Percentiles rank a stretch among this genome's conserved stretches.
Evolutionary conservation across 2,797 vertebrate species (phyloP).

Genomic region (Coregonus suidteri): DNA sequence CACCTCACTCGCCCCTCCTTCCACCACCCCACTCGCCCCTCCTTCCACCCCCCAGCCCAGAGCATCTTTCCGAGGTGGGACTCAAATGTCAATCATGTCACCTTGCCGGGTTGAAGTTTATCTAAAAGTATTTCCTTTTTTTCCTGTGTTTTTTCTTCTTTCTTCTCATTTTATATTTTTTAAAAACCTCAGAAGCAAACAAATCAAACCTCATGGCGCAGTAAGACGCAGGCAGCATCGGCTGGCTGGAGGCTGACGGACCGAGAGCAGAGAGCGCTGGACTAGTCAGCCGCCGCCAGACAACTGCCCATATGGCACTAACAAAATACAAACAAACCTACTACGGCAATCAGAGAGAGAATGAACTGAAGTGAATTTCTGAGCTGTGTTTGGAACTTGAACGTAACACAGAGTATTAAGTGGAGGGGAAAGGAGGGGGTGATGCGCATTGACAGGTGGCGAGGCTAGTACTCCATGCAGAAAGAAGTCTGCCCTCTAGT

Average conservation of each 20-base stretch:
- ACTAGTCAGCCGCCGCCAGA: slow-evolving; percentile 34
- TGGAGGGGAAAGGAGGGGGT: slow-evolving; percentile 12
- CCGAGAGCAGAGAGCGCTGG: slow-evolving; percentile 27
- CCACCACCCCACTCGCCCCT: background rate
- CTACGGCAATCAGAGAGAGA: slow-evolving; percentile 33
- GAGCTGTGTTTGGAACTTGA: slow-evolving; percentile 12
- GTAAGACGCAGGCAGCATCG: slow-evolving; percentile 38
- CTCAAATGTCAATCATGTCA: slow-evolving; percentile 8
- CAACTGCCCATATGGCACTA: slow-evolving; percentile 62
- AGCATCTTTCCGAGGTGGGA: background rate
- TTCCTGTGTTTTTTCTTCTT: slow-evolving; percentile 26
- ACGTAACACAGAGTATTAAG: slow-evolving; percentile 37
- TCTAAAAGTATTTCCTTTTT: slow-evolving; percentile 38
- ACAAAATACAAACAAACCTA: slow-evolving; percentile 57
- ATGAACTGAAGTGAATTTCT: slow-evolving; percentile 24
- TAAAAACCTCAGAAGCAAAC: slow-evolving; percentile 68
- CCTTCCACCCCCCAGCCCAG: background rate
- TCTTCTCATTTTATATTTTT: slow-evolving; percentile 39
- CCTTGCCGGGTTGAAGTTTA: background rate
- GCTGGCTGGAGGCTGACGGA: slow-evolving; percentile 34
- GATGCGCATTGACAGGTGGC: background rate
- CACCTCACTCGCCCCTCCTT: background rate
- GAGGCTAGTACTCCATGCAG: slow-evolving; percentile 7
- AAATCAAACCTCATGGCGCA: slow-evolving; percentile 73
- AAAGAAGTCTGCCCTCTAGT: slow-evolving; percentile 28